Conservation (phyloP, 2,797 vertebrate species). For the Pangasius macronema region DNA sequence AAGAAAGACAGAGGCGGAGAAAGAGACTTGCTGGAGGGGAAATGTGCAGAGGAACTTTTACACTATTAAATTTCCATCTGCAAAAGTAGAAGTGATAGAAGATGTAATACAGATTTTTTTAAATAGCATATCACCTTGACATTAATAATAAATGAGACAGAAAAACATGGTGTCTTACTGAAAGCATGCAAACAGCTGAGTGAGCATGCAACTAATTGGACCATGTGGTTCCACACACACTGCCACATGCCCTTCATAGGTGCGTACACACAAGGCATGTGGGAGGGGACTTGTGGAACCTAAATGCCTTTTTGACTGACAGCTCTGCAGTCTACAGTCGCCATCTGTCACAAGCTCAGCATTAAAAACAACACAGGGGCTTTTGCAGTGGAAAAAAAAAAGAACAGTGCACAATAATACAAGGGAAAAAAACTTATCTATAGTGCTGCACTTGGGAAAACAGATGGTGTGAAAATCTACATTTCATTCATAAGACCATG, state of each 20-base stretch:
- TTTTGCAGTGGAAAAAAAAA: slow-evolving; percentile 52
- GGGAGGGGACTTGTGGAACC: slow-evolving; percentile 34
- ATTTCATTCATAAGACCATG: slow-evolving; percentile 58
- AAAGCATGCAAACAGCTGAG: neutral
- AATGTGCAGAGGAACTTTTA: neutral
- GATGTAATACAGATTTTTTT: no score
- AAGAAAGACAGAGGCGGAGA: slow-evolving; percentile 17
- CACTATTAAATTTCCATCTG: neutral
- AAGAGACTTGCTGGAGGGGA: slow-evolving; percentile 1
- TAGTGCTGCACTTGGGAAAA: slow-evolving; percentile 52
- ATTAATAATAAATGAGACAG: neutral
- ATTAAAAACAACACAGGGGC: slow-evolving; percentile 59
- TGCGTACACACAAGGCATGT: slow-evolving; percentile 39
- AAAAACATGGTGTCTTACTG: neutral
- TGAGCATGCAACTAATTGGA: slow-evolving; percentile 14
- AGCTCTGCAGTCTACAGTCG: slow-evolving; percentile 60
- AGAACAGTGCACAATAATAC: slow-evolving; percentile 43
- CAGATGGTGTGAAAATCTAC: slow-evolving; percentile 66
- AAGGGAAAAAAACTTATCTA: slow-evolving; percentile 53
- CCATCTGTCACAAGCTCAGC: slow-evolving; percentile 68
- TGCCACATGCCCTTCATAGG: slow-evolving; percentile 34
- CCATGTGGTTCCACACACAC: slow-evolving; percentile 19
- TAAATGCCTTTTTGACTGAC: slow-evolving; percentile 58
- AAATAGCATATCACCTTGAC: neutral
- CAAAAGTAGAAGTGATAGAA: neutral